Evolutionary conservation across 2,797 vertebrate genomes (phyloP).

Genomic region (Pristis pectinata): DNA sequence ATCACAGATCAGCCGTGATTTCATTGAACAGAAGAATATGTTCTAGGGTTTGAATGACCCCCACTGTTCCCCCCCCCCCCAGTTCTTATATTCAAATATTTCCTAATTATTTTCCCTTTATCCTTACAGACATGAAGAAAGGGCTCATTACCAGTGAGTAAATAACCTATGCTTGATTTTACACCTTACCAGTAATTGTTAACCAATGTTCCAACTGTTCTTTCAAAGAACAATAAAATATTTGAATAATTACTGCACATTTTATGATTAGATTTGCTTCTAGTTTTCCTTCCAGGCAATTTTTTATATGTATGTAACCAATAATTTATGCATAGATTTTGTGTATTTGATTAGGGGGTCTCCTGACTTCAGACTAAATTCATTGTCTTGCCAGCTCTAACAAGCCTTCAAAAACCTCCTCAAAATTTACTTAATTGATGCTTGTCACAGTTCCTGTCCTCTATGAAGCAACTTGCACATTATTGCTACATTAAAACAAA

Average conservation of each 20-base stretch:
- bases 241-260: neutral
- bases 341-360: neutral
- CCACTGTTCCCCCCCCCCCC: no score
- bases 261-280: neutral
- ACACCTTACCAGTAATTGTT: neutral
- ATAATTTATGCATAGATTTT: neutral
- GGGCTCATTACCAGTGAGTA: conserved; percentile 88
- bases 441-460: no score
- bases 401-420: no score
- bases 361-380: neutral
- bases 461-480: no score
- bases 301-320: neutral
- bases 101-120: conserved; percentile 45
- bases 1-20: no score
- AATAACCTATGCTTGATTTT: conserved; percentile 1
- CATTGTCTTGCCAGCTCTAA: neutral
- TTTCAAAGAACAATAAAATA: neutral
- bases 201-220: neutral
- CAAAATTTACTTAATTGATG: no score
- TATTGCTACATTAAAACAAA: no score
- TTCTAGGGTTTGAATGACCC: no score
- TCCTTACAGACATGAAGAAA: conserved; percentile 72
- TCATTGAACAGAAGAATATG: no score
- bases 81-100: neutral
- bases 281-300: neutral